Evolutionary conservation across 2,797 vertebrate genomes (phyloP), one percentile per base, ranked within the genome.

Genomic region (Sebastes diaconus): DNA sequence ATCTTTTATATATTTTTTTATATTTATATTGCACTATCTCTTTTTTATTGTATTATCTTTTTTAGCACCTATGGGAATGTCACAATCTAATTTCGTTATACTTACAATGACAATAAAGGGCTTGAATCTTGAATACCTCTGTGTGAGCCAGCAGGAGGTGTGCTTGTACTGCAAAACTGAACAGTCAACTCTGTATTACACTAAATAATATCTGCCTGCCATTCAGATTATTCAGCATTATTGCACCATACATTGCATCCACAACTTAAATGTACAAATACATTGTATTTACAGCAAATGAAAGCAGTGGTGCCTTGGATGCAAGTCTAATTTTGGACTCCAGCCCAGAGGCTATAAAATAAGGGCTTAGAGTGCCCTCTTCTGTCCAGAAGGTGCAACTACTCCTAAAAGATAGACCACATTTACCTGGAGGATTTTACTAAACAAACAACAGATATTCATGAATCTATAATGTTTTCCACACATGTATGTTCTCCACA

Each of bases 361-460:
- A 46, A 68, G 24, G 66, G 6, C 66, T 82, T 70, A 71, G 8
- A 79, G 77, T 57, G 87, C 90, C 93, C 89, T 87, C 93, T 81
- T 68, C 67, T 87, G 93, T 20, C 59, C 8, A 0, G 6, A 30
- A 22, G 4, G 1, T 20, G 65, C 6, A 77, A 85, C 4, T 81
- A 57, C 73, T 13, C 3, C 7, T 69, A n/a, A 75, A 63, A 39
- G 1, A 58, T 0, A 25, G 3, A 29, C 3, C 3, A 22, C 12
- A 5, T 18, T 39, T 30, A 7, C 5, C 8, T 5, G 4, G 1
- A 22, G 34, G 8, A 42, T 7, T 59, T 77, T 3, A 63, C 1
- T 25, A 8, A 9, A 4, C 6, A 65, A 83, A 58, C 9, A 0
- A 67, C 16, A 29, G 2, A 18, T 57, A 69, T 64, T 42, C 3